Base-by-base conservation (phyloP, 1,140 invertebrate species). In the Trypoxylus dichotomus region DNA sequence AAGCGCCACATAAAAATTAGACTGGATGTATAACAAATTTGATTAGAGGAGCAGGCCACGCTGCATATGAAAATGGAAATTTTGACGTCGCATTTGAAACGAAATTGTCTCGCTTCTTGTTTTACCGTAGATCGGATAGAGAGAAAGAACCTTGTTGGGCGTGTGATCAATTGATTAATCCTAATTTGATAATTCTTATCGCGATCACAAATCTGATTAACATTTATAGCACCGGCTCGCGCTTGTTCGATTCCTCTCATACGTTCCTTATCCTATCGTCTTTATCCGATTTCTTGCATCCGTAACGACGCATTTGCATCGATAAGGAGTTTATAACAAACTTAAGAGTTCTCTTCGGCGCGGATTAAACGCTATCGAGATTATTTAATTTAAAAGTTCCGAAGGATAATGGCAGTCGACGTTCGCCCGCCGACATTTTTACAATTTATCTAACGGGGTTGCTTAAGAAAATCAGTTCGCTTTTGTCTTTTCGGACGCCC, bases 311-410 rank as follows among this genome's bases (percentile, higher is more conserved):
- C 72, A 74, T 74, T 74, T 74, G 72, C 72, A 74, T 74, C 72
- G 27, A 74, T 74, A 74, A 74, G 19, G 72, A 74, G 72, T 74
- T 74, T 74, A 37, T 74, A 74, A 74, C 72, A 74, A 74, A 74
- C 72, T 74, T 74, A 41, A n/a, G 13, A 74, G 29, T 42, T 32
- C n/a, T 27, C 60, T 68, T 29, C 27, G 60, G 21, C 60, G 24
- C 29, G 29, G 72, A 74, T 74, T 74, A 74, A 74, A 74, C 63
- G 29, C 32, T 19, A 74, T 74, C 72, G 72, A 74, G 72, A 74
- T 74, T 74, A 74, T 74, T 74, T 74, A 74, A 74, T 74, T 74
- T 32, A 42, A 74, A 32, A 37, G 13, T 74, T 74, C 29, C 27
- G 10, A 29, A 74, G 32, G 72, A 32, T 74, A 74, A 74, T 74